A percentile compares a stretch with the other conserved stretches of the same genome.
phyloP scores from a whole-genome alignment of 2,888 invertebrate genomes.

The Chironomus riparius region DNA sequence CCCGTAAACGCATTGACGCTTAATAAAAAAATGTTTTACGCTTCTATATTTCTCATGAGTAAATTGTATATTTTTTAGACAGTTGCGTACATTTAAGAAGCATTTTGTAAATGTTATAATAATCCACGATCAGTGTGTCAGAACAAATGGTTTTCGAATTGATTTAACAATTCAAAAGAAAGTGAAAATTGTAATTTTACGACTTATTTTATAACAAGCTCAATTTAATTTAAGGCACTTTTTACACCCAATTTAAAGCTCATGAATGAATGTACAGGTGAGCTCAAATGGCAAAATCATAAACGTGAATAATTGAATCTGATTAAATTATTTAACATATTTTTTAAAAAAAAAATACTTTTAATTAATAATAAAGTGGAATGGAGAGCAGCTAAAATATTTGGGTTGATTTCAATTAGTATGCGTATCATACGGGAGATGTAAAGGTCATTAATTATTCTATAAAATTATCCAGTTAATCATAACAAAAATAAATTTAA shows the following conservation, averaged over 20 bases:
- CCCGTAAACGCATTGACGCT: not conserved
- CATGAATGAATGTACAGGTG: too few relatives aligned
- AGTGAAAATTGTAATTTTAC: not conserved
- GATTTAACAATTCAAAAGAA: not conserved
- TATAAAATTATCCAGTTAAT: too few relatives aligned
- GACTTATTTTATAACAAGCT: not conserved
- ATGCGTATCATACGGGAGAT: not conserved
- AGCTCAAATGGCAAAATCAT: too few relatives aligned
- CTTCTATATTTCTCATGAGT: not conserved
- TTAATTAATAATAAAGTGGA: not conserved
- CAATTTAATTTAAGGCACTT: not conserved
- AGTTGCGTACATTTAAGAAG: too few relatives aligned
- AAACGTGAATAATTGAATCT: not conserved
- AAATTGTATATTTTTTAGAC: not conserved
- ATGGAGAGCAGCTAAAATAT: not conserved
- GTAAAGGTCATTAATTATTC: too few relatives aligned
- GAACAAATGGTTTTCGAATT: too few relatives aligned
- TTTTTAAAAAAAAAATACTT: too few relatives aligned
- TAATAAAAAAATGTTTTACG: not conserved
- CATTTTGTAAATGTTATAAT: too few relatives aligned
- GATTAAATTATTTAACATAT: not conserved
- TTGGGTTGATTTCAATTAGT: constrained; percentile 8
- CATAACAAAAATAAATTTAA: too few relatives aligned
- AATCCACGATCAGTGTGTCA: too few relatives aligned
- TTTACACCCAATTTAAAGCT: not conserved